phyloP scores from a whole-genome alignment of 2,113 vertebrate genomes.

The Cebus imitator region DNA sequence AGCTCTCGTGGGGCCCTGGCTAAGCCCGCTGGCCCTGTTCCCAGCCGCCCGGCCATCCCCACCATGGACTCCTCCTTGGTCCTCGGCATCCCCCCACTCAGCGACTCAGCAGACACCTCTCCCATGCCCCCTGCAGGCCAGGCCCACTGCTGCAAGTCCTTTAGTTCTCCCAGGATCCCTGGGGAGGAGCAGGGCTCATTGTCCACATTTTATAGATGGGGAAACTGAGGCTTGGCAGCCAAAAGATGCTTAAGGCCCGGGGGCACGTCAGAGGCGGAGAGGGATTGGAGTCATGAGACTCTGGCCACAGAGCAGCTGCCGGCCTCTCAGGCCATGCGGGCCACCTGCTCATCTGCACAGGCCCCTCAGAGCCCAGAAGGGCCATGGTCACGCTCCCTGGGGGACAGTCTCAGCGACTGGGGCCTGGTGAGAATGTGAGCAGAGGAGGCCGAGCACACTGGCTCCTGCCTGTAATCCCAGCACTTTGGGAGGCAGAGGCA shows the following conservation, averaged over 20 bases:
- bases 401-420: not conserved
- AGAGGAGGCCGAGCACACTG: too few relatives aligned
- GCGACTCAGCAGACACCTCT: too few relatives aligned
- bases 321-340: not conserved
- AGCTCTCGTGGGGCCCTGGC: not conserved
- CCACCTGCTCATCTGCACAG: not conserved
- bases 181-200: not conserved
- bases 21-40: not conserved
- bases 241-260: not conserved
- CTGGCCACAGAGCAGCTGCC: too few relatives aligned
- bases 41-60: rapidly evolving
- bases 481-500: too few relatives aligned
- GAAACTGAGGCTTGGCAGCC: not conserved
- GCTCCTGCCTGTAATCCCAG: too few relatives aligned
- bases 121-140: not conserved
- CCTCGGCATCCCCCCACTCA: not conserved
- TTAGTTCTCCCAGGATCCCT: not conserved
- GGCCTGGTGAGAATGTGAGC: not conserved
- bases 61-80: rapidly evolving
- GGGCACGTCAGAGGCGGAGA: not conserved
- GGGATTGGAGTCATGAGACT: not conserved
- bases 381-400: not conserved
- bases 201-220: not conserved
- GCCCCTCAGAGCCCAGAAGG: not conserved
- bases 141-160: not conserved